These are phyloP conservation scores for Portunus trituberculatus DNA, from an alignment of 1,140 invertebrate species.

Conservation along the genomic window DNA sequence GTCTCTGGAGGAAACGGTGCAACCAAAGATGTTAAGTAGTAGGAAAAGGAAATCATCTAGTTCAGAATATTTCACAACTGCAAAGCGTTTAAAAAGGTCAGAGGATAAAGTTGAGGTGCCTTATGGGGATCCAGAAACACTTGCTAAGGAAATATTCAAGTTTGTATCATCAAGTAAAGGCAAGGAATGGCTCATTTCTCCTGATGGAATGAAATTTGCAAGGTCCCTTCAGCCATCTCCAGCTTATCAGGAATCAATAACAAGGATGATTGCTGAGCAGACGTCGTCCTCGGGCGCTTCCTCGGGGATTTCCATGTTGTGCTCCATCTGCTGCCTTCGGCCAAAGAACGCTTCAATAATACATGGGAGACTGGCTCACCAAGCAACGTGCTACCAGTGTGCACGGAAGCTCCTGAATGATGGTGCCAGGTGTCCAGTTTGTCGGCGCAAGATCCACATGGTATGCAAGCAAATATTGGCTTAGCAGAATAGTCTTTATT, in stretches of 20 bases:
- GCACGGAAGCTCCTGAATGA: constrained; percentile 67
- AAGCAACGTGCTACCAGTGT: constrained; percentile 74
- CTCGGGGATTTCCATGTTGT: constrained; percentile 43
- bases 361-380: constrained; percentile 74
- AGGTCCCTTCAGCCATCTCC: background rate
- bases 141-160: constrained; percentile 29
- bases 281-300: background rate
- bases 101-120: background rate
- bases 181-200: constrained; percentile 54
- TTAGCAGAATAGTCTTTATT: background rate
- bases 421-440: constrained; percentile 69
- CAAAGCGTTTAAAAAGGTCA: background rate
- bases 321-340: constrained; percentile 67
- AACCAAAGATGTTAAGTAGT: background rate
- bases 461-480: constrained; percentile 71
- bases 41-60: constrained; percentile 52
- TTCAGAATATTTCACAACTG: constrained; percentile 21
- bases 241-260: background rate
- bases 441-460: constrained; percentile 74
- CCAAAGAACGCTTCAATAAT: constrained; percentile 75
- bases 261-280: background rate
- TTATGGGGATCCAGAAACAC: background rate
- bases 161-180: constrained; percentile 26
- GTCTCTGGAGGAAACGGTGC: background rate
- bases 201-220: constrained; percentile 24